These are phyloP conservation scores for Rugalucina vietnamica DNA, from an alignment of 2,888 invertebrate species.

Conservation along the genomic window DNA sequence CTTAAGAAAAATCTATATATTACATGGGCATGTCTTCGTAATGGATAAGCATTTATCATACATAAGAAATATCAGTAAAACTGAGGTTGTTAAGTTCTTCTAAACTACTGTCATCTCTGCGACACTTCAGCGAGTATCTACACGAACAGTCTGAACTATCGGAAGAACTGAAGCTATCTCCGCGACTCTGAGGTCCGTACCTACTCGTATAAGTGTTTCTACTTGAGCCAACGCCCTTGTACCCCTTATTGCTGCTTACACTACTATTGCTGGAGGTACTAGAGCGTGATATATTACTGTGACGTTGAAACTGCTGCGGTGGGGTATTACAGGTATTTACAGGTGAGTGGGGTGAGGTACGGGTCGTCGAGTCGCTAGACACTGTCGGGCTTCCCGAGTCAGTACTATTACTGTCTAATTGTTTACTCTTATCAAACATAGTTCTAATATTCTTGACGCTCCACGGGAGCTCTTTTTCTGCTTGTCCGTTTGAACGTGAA, in stretches of 20 bases:
- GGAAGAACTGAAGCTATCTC: slow-evolving; percentile 67
- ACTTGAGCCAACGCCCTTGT: neutral
- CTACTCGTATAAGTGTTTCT: slow-evolving; percentile 44
- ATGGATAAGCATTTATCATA: slow-evolving; percentile 45
- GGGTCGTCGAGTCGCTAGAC: slow-evolving; percentile 15
- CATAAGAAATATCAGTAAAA: slow-evolving; percentile 72
- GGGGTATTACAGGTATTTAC: slow-evolving; percentile 68
- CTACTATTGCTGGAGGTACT: slow-evolving; percentile 73
- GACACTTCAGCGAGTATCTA: slow-evolving; percentile 59
- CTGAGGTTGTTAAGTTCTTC: slow-evolving; percentile 61
- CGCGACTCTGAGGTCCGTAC: slow-evolving; percentile 65
- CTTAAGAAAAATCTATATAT: too few species aligned
- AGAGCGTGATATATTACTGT: slow-evolving; percentile 64
- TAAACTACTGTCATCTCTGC: slow-evolving; percentile 56
- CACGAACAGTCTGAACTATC: slow-evolving; percentile 70
- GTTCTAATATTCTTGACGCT: slow-evolving; percentile 75
- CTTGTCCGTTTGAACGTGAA: neutral
- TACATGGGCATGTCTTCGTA: too few species aligned
- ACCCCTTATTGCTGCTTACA: slow-evolving; percentile 56
- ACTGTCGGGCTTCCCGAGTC: slow-evolving; percentile 12
- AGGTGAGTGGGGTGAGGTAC: slow-evolving; percentile 28
- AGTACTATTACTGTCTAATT: neutral
- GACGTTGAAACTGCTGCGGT: slow-evolving; percentile 70
- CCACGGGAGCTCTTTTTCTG: slow-evolving; percentile 73
- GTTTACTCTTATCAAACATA: slow-evolving; percentile 63